Percentiles rank a stretch among this genome's conserved stretches.
Evolutionary conservation across 2,113 vertebrate species (phyloP).

Genomic region (Pseudois nayaur): DNA sequence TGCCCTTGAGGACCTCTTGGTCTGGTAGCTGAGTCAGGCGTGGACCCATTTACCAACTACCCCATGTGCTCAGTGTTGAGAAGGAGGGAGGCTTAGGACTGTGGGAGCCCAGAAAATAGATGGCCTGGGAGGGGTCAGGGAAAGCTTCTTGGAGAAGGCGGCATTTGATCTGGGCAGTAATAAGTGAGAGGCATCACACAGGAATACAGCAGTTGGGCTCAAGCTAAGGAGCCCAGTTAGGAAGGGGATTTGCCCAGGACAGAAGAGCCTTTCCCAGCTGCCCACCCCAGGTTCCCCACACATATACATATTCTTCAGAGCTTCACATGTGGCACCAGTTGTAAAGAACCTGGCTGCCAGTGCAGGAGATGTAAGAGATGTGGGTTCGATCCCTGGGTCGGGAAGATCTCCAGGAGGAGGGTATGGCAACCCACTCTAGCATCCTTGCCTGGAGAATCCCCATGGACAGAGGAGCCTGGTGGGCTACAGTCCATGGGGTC

Average conservation of each 20-base stretch:
- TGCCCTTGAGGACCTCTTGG: neutral
- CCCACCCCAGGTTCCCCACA: neutral
- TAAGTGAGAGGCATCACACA: neutral
- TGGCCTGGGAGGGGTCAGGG: neutral
- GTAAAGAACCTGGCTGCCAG: neutral
- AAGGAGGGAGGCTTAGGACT: neutral
- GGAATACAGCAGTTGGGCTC: neutral
- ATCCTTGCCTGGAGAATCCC: neutral
- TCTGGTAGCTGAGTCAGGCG: neutral
- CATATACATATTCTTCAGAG: neutral
- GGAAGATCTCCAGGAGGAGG: neutral
- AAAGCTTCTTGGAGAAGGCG: neutral
- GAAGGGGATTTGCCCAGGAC: neutral
- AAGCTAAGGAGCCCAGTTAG: neutral
- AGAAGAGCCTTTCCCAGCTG: neutral
- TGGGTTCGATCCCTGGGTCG: neutral
- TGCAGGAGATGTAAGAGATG: neutral
- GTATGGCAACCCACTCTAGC: neutral
- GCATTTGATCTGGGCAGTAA: neutral
- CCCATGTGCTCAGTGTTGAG: neutral
- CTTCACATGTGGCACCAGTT: neutral
- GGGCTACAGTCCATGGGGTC: neutral
- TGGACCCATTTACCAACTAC: neutral
- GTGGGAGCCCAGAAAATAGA: neutral
- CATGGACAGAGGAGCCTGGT: neutral